A percentile compares a stretch with the other conserved stretches of the same genome.
Conservation (phyloP, 2,113 vertebrate genomes). For the Corythaixoides concolor region DNA sequence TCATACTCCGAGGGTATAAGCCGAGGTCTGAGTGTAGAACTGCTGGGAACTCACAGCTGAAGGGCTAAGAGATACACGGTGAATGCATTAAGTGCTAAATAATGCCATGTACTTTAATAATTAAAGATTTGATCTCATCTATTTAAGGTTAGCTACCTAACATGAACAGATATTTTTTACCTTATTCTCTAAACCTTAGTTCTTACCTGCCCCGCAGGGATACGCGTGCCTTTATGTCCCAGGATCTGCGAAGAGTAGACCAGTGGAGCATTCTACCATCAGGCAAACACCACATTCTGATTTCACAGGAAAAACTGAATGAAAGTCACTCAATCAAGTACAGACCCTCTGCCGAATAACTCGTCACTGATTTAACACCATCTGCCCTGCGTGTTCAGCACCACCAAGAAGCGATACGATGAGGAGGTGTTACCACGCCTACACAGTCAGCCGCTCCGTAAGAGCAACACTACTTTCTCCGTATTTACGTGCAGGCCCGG, state of each 20-base stretch:
- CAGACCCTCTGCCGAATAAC: neutral
- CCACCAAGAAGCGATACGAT: rapidly evolving
- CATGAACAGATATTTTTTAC: neutral
- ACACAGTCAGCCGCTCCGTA: rapidly evolving
- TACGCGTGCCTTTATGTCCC: neutral
- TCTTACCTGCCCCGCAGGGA: neutral
- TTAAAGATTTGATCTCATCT: no score
- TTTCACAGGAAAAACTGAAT: neutral
- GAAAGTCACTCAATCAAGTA: neutral
- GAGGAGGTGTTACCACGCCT: neutral
- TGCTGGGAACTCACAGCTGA: neutral
- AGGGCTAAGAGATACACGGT: neutral
- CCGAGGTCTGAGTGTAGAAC: neutral
- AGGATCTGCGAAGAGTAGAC: neutral
- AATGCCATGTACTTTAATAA: neutral
- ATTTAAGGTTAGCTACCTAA: neutral
- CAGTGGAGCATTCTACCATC: neutral
- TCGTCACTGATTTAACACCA: neutral
- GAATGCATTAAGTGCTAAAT: neutral
- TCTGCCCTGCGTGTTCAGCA: rapidly evolving
- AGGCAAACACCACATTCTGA: neutral
- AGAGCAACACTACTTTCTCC: neutral
- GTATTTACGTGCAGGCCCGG: neutral
- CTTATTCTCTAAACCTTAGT: neutral
- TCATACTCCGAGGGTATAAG: neutral